Percentiles rank a stretch among this genome's conserved stretches.
These are phyloP conservation scores for Listronotus oregonensis DNA, from an alignment of 1,140 invertebrate genomes.

Conservation along the genomic window DNA sequence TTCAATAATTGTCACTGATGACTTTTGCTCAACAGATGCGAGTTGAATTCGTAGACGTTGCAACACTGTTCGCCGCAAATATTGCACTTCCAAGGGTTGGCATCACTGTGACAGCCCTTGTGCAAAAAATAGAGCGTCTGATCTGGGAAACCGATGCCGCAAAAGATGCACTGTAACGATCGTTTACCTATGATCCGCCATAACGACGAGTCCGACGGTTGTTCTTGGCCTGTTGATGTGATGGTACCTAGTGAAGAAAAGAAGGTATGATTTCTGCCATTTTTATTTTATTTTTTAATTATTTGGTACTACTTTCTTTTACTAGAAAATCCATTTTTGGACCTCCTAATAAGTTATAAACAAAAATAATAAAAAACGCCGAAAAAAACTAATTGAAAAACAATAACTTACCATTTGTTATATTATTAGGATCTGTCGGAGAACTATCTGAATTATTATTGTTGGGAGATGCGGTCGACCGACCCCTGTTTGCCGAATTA, in stretches of 20 bases:
- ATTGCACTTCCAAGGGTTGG: slow-evolving; percentile 97
- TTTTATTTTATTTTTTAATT: too few relatives aligned
- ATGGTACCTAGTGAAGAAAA: slow-evolving; percentile 55
- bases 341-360: too few relatives aligned
- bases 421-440: slow-evolving; percentile 53
- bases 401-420: slow-evolving; percentile 60
- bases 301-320: too few relatives aligned
- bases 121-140: slow-evolving; percentile 95
- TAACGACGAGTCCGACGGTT: slow-evolving; percentile 54
- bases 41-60: slow-evolving; percentile 96
- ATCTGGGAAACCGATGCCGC: slow-evolving; percentile 93
- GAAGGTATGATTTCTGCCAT: too few relatives aligned
- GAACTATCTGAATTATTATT: slow-evolving; percentile 50
- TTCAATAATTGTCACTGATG: slow-evolving; percentile 65
- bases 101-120: slow-evolving; percentile 95
- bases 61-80: slow-evolving; percentile 92
- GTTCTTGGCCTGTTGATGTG: slow-evolving; percentile 66
- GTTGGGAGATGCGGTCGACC: slow-evolving; percentile 40
- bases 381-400: background rate
- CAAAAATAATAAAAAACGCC: too few relatives aligned
- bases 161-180: slow-evolving; percentile 73
- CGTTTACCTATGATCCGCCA: slow-evolving; percentile 52
- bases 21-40: slow-evolving; percentile 91
- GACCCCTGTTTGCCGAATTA: slow-evolving; percentile 49
- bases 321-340: too few relatives aligned